phyloP scores from a whole-genome alignment of 2,113 vertebrate genomes.

The Alligator mississippiensis region DNA sequence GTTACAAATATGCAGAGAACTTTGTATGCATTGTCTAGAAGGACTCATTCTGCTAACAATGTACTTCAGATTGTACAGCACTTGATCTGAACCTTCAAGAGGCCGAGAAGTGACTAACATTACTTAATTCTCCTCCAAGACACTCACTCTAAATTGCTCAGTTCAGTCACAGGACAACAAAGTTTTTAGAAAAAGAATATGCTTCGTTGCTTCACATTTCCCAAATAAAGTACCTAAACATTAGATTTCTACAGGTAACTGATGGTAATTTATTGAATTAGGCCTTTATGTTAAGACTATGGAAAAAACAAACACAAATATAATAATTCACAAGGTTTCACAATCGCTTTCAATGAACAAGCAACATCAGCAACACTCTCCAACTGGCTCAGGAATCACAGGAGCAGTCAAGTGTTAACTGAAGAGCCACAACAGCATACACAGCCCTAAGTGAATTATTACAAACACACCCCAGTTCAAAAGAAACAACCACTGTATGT shows the following conservation, averaged over 20 bases:
- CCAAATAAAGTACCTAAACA: not conserved
- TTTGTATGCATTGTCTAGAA: not conserved
- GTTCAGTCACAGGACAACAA: not conserved
- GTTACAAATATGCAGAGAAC: not conserved
- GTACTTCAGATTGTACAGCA: not conserved
- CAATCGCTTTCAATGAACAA: not conserved
- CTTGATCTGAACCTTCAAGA: not conserved
- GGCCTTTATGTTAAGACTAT: not conserved
- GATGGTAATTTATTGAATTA: not conserved
- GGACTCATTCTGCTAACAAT: not conserved
- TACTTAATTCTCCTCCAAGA: not conserved
- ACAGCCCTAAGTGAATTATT: too few relatives aligned
- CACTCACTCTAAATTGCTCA: fast-evolving
- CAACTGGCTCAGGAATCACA: too few relatives aligned
- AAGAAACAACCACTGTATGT: too few relatives aligned
- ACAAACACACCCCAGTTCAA: too few relatives aligned
- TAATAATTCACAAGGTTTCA: not conserved
- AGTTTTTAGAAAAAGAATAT: not conserved
- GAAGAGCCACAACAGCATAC: too few relatives aligned
- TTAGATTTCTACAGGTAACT: not conserved
- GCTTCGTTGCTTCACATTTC: not conserved
- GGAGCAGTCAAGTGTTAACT: too few relatives aligned
- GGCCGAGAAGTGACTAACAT: not conserved
- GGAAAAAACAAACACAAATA: not conserved
- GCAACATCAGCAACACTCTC: not conserved